These are phyloP conservation scores for Altica lythri DNA, from an alignment of 2,888 invertebrate genomes.

Conservation along the genomic window DNA sequence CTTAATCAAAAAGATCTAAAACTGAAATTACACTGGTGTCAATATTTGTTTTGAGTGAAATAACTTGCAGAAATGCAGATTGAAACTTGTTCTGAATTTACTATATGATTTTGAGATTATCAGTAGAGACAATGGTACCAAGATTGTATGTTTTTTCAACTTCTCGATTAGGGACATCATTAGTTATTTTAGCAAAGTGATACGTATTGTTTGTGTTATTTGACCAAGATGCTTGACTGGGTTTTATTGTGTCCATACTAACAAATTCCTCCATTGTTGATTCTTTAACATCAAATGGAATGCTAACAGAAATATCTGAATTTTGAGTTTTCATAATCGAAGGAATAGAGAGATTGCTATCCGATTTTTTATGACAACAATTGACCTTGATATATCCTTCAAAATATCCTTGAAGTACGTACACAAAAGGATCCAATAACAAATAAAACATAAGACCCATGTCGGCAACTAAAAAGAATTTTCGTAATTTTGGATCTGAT, in stretches of 20 bases:
- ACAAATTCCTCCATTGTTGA: constrained; percentile 1
- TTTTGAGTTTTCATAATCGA: constrained; percentile 18
- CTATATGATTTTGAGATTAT: too few relatives aligned
- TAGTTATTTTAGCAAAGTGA: too few relatives aligned
- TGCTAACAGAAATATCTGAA: constrained; percentile 16
- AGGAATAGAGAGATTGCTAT: constrained; percentile 36
- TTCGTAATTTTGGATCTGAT: constrained; percentile 46
- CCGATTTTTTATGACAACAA: constrained; percentile 41
- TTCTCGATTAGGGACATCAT: too few relatives aligned
- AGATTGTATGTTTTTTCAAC: too few relatives aligned
- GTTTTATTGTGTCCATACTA: constrained; percentile 13
- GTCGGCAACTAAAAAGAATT: constrained; percentile 69
- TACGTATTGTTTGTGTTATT: too few relatives aligned
- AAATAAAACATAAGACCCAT: constrained; percentile 80
- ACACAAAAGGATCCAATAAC: constrained; percentile 81
- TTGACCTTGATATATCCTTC: constrained; percentile 44
- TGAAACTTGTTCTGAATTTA: too few relatives aligned
- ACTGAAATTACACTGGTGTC: too few relatives aligned
- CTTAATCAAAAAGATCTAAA: too few relatives aligned
- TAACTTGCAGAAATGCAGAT: too few relatives aligned
- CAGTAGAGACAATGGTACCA: too few relatives aligned
- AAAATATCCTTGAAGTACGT: constrained; percentile 72
- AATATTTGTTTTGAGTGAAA: too few relatives aligned
- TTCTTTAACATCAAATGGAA: neutral
- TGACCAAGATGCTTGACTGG: too few relatives aligned